phyloP scores from a whole-genome alignment of 2,888 invertebrate species.

The Sceliomorpha sp. region DNA sequence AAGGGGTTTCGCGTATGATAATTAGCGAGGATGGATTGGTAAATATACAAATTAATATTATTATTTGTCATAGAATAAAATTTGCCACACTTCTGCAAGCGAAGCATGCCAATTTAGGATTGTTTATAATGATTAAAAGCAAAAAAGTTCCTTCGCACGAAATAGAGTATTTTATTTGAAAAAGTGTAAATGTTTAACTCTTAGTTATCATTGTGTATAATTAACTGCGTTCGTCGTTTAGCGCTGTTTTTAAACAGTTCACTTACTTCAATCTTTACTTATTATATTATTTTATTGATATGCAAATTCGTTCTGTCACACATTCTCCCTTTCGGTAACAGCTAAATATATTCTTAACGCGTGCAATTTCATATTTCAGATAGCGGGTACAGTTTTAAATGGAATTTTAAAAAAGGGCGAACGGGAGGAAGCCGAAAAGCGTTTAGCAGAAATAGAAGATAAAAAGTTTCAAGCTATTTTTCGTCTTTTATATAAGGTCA shows the following conservation, averaged over 20 bases:
- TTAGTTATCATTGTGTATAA: too few species aligned
- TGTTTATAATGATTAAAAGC: too few species aligned
- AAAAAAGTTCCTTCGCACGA: too few species aligned
- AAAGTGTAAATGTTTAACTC: too few species aligned
- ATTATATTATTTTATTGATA: too few species aligned
- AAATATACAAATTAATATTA: constrained; percentile 26
- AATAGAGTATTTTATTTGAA: too few species aligned
- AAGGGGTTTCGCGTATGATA: constrained; percentile 88
- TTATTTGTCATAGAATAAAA: not conserved
- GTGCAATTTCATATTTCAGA: constrained; percentile 81
- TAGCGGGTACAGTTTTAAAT: constrained; percentile 89
- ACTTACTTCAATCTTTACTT: too few species aligned
- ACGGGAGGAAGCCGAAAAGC: constrained; percentile 85
- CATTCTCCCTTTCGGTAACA: too few species aligned
- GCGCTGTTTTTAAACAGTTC: too few species aligned
- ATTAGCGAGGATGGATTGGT: constrained; percentile 84
- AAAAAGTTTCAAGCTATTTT: constrained; percentile 90
- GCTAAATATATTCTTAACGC: not conserved
- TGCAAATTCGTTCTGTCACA: too few species aligned
- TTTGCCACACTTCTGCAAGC: not conserved
- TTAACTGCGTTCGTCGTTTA: too few species aligned
- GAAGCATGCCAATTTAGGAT: too few species aligned
- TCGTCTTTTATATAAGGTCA: constrained; percentile 87
- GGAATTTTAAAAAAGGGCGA: constrained; percentile 89
- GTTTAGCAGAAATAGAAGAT: constrained; percentile 85